Evolutionary conservation across 2,888 invertebrate species (phyloP), one percentile per base, ranked within the genome.

Genomic region (Andrena camellia): DNA sequence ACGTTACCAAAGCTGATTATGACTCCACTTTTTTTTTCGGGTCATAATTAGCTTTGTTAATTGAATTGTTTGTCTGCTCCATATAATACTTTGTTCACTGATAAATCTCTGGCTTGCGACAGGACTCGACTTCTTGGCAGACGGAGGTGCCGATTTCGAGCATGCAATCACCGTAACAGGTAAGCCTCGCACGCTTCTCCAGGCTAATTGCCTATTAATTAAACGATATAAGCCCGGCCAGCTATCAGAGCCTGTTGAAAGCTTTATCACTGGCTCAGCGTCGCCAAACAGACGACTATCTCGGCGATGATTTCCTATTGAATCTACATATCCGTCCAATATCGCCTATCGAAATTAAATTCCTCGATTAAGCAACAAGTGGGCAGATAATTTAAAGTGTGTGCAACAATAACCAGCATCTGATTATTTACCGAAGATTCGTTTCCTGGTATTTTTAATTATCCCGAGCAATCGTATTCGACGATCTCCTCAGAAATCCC

Each of bases 71-170:
- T 4, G 4, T 13, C 3, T 26, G 8, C 20, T 26, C 23, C 23
- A 23, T 57, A 10, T 23, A 20, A 70, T 20, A 8, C 23, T 63
- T 3, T 0, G 6, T 57, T 57, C 1, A n/a, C 0, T 60, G 23
- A 80, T 31, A 54, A 67, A 57, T 33, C 2, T 74, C 59, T 35
- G 62, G 31, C 23, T 67, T 62, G 13, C 64, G 33, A 54, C 95
- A 96, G 96, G 96, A 94, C 95, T 96, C 95, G 96, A 97, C 94
- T 97, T 97, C 94, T 95, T 96, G 93, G 96, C 96, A 92, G 95
- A 94, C 89, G 96, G 96, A 95, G 96, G 96, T 88, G 96, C 96
- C 91, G 96, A 96, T 94, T 97, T 96, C 94, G 97, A 97, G 94
- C 95, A 96, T 90, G 97, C 97, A 85, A 96, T 97, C 90, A 96